Percentiles rank a stretch among this genome's conserved stretches.
Conservation (phyloP, 2,888 invertebrate genomes). For the Orthosia gothica region DNA sequence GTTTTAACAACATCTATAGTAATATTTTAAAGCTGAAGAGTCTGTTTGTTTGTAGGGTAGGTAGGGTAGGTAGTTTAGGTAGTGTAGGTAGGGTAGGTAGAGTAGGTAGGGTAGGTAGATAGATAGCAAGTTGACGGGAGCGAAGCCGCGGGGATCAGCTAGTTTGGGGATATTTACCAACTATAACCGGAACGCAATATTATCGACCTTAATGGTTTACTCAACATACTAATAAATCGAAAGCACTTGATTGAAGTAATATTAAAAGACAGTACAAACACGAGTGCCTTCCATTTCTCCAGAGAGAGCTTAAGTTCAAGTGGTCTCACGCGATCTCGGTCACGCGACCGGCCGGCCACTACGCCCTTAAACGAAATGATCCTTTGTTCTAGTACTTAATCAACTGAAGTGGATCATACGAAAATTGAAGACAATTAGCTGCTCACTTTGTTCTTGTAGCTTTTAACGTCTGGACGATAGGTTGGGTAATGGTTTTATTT, state of each 20-base stretch:
- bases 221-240: conserved; percentile 38
- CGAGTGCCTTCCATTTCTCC: conserved; percentile 58
- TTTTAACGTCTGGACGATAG: neutral
- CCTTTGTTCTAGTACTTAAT: conserved; percentile 61
- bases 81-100: no score
- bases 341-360: conserved; percentile 61
- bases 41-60: no score
- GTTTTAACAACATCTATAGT: no score
- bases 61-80: no score
- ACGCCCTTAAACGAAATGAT: conserved; percentile 57
- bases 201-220: neutral
- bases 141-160: no score
- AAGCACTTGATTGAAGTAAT: conserved; percentile 54
- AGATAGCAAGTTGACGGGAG: no score
- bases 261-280: conserved; percentile 61
- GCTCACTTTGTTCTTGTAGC: conserved; percentile 32
- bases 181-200: conserved; percentile 1
- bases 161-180: no score
- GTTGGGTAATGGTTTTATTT: neutral
- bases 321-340: conserved; percentile 58
- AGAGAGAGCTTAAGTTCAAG: conserved; percentile 47
- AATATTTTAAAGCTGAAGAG: no score
- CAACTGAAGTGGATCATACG: conserved; percentile 65
- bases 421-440: conserved; percentile 64
- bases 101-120: no score